Evolutionary conservation across 1,140 invertebrate genomes (phyloP), one percentile per base, ranked within the genome.

Genomic region (Brachionus sp.): DNA sequence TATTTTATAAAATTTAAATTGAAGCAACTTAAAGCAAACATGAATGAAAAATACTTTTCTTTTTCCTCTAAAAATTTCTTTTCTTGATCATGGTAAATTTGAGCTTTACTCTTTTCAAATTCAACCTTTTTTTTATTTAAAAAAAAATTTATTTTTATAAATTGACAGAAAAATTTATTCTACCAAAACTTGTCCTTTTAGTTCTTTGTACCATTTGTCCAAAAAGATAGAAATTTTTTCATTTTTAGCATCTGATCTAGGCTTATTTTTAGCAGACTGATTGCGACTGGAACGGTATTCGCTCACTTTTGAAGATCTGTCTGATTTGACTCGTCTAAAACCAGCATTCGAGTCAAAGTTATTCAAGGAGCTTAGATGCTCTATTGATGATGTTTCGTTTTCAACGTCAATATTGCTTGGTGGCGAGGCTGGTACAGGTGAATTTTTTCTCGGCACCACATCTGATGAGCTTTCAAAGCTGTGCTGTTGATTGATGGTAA

Each of bases 21-120:
- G 19, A 39, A 16, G 9, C 9, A 70, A n/a, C n/a, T n/a, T n/a
- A n/a, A n/a, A n/a, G 29, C 29, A 29, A 29, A 29, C 29, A 29
- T 29, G 29, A 29, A 29, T 29, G 29, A 16, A 70, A 16, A 3
- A 39, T 70, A 70, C 68, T 75, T 75, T 46, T 80, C 77, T 35
- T 80, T 80, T 80, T 80, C 77, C 42, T 80, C 77, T 0, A 80
- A 1, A 25, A 80, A 66, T 62, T 66, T 80, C 42, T 80, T 80
- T 33, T 80, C 46, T 35, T 80, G 77, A 10, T 80, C 77, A 62
- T 80, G 77, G 33, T 33, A 62, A 25, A 80, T 35, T 29, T 80
- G 77, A n/a, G 57, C 6, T 39, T 35, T 57, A 5, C 46, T 42
- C 39, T 66, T 57, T n/a, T 80, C 77, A 62, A 80, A 80, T 44